phyloP scores from a whole-genome alignment of 2,113 vertebrate genomes.

The Nesogale talazaci region DNA sequence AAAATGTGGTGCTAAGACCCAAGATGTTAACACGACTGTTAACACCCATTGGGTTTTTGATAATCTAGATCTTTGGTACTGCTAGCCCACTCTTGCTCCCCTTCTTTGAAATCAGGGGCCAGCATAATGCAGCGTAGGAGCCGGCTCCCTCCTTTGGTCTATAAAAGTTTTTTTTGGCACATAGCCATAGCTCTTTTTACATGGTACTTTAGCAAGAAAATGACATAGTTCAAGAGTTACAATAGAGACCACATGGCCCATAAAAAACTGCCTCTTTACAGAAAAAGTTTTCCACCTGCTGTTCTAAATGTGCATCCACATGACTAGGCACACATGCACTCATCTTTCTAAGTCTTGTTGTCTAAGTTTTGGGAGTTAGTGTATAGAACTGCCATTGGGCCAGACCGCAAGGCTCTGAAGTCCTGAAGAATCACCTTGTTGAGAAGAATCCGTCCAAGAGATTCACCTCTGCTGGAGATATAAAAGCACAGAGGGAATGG shows the following conservation, averaged over 20 bases:
- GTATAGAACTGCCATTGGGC: not conserved
- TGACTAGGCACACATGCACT: too few species aligned
- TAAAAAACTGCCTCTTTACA: not conserved
- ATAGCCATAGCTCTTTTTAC: not conserved
- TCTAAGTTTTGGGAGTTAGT: not conserved
- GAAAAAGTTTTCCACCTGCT: not conserved
- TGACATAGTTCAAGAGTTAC: not conserved
- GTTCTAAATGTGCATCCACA: not conserved
- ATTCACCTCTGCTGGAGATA: not conserved
- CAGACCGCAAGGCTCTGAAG: not conserved
- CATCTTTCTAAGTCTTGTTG: too few species aligned
- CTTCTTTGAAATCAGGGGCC: too few species aligned
- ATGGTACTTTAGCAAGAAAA: not conserved
- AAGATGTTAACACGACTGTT: too few species aligned
- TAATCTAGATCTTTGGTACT: too few species aligned
- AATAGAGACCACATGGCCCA: not conserved
- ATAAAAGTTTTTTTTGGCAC: not conserved
- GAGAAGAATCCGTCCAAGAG: not conserved
- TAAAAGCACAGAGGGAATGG: not conserved
- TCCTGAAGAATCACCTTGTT: not conserved
- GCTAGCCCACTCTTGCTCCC: too few species aligned
- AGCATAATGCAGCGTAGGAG: not conserved
- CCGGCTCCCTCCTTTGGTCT: not conserved
- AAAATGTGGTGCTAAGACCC: too few species aligned
- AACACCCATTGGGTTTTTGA: too few species aligned